A percentile compares a stretch with the other conserved stretches of the same genome.
phyloP scores from a whole-genome alignment of 1,140 invertebrate species.

The Sminthurides bifidus region DNA sequence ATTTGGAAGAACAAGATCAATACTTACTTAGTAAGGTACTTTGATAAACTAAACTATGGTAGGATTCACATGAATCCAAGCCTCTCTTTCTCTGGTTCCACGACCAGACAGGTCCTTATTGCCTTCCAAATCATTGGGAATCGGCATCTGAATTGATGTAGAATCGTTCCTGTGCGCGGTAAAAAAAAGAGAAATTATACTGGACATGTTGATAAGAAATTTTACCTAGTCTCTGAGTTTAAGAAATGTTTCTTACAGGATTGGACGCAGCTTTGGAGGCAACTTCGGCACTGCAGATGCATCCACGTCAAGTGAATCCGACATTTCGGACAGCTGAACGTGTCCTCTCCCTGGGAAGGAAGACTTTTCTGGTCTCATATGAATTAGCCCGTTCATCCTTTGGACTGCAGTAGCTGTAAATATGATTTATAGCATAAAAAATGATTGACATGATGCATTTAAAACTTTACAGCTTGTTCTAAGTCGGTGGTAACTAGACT shows the following conservation, averaged over 20 bases:
- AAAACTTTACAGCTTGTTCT: not conserved
- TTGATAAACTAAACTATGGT: not conserved
- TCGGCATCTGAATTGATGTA: too few species aligned
- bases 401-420: not conserved
- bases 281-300: not conserved
- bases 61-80: conserved; percentile 1
- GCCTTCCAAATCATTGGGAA: too few species aligned
- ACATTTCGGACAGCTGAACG: not conserved
- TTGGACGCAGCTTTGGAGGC: conserved; percentile 1
- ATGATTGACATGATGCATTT: not conserved
- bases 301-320: too few species aligned
- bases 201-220: too few species aligned
- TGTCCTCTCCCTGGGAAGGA: not conserved
- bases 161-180: too few species aligned
- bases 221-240: too few species aligned
- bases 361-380: not conserved
- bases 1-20: not conserved
- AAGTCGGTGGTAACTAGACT: too few species aligned
- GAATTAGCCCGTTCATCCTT: not conserved
- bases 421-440: not conserved
- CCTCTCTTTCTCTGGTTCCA: not conserved
- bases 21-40: not conserved
- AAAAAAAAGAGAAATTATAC: too few species aligned
- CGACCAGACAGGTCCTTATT: not conserved
- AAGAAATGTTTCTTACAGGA: not conserved